phyloP scores from a whole-genome alignment of 1,140 invertebrate species.

The Orussus abietinus region DNA sequence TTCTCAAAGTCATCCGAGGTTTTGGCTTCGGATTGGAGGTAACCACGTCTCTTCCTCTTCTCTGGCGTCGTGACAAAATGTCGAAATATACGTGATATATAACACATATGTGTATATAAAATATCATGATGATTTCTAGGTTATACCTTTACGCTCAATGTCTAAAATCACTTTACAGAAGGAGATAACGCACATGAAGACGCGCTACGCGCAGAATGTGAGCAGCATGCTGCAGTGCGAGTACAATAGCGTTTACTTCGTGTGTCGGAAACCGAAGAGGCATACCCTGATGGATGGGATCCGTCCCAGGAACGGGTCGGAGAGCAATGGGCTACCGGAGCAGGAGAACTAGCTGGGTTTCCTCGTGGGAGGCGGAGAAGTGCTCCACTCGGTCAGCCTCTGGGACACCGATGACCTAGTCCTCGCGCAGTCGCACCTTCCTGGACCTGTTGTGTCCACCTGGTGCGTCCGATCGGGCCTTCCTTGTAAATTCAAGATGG shows the following conservation, averaged over 20 bases:
- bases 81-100: no score
- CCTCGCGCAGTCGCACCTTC: no score
- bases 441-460: no score
- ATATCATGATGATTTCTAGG: no score
- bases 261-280: conserved; percentile 69
- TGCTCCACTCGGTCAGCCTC: background rate
- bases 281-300: conserved; percentile 12
- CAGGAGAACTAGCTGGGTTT: conserved; percentile 40
- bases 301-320: conserved; percentile 33
- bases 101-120: no score
- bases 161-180: no score
- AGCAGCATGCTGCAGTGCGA: conserved; percentile 90
- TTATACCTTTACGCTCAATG: background rate
- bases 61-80: no score
- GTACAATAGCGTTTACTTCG: conserved; percentile 87
- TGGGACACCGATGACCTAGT: no score
- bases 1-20: conserved; percentile 76
- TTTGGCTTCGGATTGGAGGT: conserved; percentile 87
- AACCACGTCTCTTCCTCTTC: no score
- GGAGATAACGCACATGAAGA: conserved; percentile 71
- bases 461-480: no score
- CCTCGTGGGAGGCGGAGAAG: no score
- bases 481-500: no score
- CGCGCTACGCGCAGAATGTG: conserved; percentile 88
- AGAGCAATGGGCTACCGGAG: conserved; percentile 37